Evolutionary conservation across 2,888 invertebrate species (phyloP), one percentile per base, ranked within the genome.

Genomic region (Ormyrus pomaceus): DNA sequence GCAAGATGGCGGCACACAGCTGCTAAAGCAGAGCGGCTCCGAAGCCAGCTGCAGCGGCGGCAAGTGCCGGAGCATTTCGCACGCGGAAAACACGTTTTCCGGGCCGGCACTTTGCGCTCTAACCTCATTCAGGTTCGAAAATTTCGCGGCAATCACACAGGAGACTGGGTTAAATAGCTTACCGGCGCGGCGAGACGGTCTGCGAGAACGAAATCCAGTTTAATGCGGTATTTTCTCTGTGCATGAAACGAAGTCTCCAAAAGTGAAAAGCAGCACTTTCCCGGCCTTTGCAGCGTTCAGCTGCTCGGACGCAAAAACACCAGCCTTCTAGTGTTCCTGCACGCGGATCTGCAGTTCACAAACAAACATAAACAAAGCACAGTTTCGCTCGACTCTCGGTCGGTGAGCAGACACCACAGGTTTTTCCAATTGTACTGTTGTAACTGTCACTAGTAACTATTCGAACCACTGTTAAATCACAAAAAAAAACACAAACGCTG

Each of bases 141-240:
- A 34, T 34, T 2, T 48, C 11, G 45, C 9, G 8, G 50, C 48
- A 46, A 48, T 70, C 48, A 8, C 48, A 10, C 13, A 10, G 51
- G 13, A 19, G 58, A 45, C 1, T 59, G 46, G 10, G 55, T 50
- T 9, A 58, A 58, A 53, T 45, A 61, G 89, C 90, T 90, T 88
- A 90, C 90, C 90, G 87, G 87, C 86, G 85, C 85, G 83, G 87
- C 86, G 82, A 87, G 85, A 82, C 86, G 86, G 83, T 85, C 86
- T 79, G 87, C 83, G 77, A 86, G 82, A 82, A 86, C 84, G 86
- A 87, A 88, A 89, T 90, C 89, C 89, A 90, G 88, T 85, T 88
- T 89, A 86, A 79, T 83, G 85, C 82, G 77, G 79, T 81, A 13
- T 77, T 75, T 50, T 82, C 84, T 80, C 80, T 79, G 71, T 62